Base-by-base conservation (phyloP, 2,797 vertebrate genomes). In the Pseudochaenichthys georgianus region DNA sequence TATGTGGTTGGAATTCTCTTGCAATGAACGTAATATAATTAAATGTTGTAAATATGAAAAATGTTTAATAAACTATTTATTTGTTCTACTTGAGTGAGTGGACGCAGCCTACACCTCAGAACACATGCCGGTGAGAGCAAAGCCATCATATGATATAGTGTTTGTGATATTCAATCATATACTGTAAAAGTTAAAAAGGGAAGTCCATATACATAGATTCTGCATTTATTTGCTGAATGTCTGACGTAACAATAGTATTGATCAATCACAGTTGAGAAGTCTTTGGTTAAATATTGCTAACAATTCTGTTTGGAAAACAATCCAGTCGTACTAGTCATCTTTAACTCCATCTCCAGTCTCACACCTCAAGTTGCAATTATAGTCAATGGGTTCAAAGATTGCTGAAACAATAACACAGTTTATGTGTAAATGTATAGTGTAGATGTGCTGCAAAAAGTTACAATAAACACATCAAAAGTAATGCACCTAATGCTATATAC, bases 51-150 rank as follows among this genome's bases (percentile, higher is more conserved):
- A 81, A 89, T 85, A 81, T 71, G 63, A 67, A 8, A 69, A 61
- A 74, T 68, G 53, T 78, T 75, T 60, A 91, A 83, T 91, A 85
- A 93, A 93, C 34, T 38, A 11, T 70, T 28, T 88, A 88, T 91
- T 90, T 89, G 91, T 90, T 89, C 81, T 80, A 81, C 19, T 13
- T 43, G 21, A 57, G 46, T 81, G 46, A 51, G 11, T 66, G 48
- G 15, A 64, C 6, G 43, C 12, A 47, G 3, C 31, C 38, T n/a
- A 21, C 50, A 67, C 63, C 7, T 21, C 16, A 16, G 54, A 13
- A 46, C 1, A 47, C 19, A 72, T 52, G 11, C 0, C 1, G 54
- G 31, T 54, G 38, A 64, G 70, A 66, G 11, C 52, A 55, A 34
- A 70, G 38, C 41, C 43, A 3, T 9, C 15, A 42, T 16, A 23